These are phyloP conservation scores for Ifrita kowaldi DNA, from an alignment of 2,113 vertebrate species.

Conservation along the genomic window DNA sequence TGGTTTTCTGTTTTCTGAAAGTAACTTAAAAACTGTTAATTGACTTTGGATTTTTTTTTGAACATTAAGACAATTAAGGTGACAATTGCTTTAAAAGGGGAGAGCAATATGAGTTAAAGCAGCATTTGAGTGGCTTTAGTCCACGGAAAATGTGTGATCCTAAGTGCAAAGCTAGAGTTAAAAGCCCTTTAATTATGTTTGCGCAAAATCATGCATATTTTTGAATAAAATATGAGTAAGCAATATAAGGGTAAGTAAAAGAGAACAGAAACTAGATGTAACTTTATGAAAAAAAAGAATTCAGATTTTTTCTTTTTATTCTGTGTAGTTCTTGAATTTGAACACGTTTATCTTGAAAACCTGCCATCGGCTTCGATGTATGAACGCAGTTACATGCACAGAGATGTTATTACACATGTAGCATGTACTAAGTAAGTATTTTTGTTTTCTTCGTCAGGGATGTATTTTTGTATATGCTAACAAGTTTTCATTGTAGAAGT, in stretches of 20 bases:
- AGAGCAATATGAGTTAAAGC: neutral
- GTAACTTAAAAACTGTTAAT: neutral
- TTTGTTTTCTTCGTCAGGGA: neutral
- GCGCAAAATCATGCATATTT: neutral
- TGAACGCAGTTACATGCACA: slow-evolving; percentile 97
- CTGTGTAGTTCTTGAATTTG: slow-evolving; percentile 85
- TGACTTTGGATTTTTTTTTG: neutral
- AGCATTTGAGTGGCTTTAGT: neutral
- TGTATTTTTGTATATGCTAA: neutral
- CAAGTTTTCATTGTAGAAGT: neutral
- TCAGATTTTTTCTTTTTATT: slow-evolving; percentile 13
- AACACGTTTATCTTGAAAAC: slow-evolving; percentile 91
- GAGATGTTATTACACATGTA: slow-evolving; percentile 94
- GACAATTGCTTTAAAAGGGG: neutral
- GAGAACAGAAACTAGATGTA: neutral
- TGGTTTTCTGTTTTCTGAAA: neutral
- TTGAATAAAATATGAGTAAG: neutral
- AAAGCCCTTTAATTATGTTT: neutral
- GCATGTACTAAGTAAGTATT: slow-evolving; percentile 88
- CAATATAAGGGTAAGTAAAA: neutral
- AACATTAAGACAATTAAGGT: fast-evolving
- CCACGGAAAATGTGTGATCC: fast-evolving
- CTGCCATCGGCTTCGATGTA: slow-evolving; percentile 94
- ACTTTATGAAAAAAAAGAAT: neutral
- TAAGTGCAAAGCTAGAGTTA: neutral